Percentiles rank a stretch among this genome's conserved stretches.
Evolutionary conservation across 2,888 invertebrate species (phyloP).

Genomic region (Melipona bicolor): DNA sequence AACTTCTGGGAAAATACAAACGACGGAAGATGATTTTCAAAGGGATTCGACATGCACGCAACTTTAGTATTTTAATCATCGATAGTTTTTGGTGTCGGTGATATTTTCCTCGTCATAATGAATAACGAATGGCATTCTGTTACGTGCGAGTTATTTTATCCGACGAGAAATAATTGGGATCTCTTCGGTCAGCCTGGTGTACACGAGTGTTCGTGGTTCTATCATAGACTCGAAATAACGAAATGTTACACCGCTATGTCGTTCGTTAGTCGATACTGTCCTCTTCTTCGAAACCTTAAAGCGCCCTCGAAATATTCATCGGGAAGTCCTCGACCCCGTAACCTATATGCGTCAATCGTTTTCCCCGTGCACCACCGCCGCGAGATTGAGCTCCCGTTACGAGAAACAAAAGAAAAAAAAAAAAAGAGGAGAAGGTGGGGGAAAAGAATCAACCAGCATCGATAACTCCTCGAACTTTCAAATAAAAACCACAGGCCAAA

Average conservation of each 20-base stretch:
- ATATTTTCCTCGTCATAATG: not conserved
- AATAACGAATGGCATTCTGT: not conserved
- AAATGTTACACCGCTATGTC: slow-evolving; percentile 15
- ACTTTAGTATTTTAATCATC: not conserved
- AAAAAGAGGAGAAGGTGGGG: no score
- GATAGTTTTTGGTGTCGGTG: not conserved
- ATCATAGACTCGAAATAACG: not conserved
- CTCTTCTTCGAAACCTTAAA: slow-evolving; percentile 52
- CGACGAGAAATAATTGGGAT: no score
- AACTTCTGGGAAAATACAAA: no score
- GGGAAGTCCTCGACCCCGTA: slow-evolving; percentile 59
- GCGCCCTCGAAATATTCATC: slow-evolving; percentile 63
- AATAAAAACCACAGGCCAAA: not conserved
- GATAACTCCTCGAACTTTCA: slow-evolving; percentile 1
- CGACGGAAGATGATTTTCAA: no score
- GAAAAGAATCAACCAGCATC: slow-evolving; percentile 19
- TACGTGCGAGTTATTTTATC: not conserved
- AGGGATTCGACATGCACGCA: no score
- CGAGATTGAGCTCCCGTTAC: slow-evolving; percentile 51
- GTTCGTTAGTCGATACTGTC: slow-evolving; percentile 63
- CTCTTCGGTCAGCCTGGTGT: not conserved
- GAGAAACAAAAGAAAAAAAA: not conserved
- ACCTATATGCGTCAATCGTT: slow-evolving; percentile 59
- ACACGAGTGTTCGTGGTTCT: slow-evolving; percentile 13
- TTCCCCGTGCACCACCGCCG: slow-evolving; percentile 28